A percentile compares a stretch with the other conserved stretches of the same genome.
phyloP scores from a whole-genome alignment of 2,888 invertebrate genomes.

The Adelphocoris suturalis region DNA sequence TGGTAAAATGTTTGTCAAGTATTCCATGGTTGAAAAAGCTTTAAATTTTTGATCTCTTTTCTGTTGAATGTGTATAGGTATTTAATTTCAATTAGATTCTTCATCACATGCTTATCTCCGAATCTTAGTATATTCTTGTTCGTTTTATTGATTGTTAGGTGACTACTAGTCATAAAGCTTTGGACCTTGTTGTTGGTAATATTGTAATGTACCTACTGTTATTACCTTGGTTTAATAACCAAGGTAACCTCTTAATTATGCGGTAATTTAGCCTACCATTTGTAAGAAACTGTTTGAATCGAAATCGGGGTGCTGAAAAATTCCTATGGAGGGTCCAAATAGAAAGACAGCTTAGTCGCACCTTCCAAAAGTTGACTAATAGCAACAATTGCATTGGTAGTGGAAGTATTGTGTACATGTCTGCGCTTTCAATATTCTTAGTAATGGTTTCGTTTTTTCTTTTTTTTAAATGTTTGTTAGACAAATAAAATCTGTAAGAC shows the following conservation, averaged over 20 bases:
- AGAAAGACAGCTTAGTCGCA: background rate
- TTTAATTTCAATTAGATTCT: background rate
- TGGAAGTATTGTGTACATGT: constrained; percentile 3
- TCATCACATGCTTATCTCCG: background rate
- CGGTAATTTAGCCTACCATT: background rate
- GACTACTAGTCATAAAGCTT: background rate
- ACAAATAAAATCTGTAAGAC: constrained; percentile 9
- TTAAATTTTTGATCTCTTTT: constrained; percentile 6
- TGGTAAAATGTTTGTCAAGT: background rate
- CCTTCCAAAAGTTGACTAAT: constrained; percentile 12
- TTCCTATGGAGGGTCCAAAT: constrained; percentile 22
- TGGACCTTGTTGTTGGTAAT: constrained; percentile 2
- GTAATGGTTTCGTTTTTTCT: background rate
- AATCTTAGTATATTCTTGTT: background rate
- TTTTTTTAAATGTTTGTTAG: background rate
- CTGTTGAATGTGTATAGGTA: background rate
- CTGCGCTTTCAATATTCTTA: background rate
- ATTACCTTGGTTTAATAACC: background rate
- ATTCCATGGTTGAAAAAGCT: background rate
- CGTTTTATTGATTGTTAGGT: constrained; percentile 1
- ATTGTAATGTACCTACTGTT: background rate
- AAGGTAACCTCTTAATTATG: background rate
- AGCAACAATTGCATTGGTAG: constrained; percentile 4
- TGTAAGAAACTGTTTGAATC: background rate
- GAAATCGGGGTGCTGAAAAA: background rate